Conservation (phyloP, 2,113 vertebrate genomes). For the Oostethus manadensis region DNA sequence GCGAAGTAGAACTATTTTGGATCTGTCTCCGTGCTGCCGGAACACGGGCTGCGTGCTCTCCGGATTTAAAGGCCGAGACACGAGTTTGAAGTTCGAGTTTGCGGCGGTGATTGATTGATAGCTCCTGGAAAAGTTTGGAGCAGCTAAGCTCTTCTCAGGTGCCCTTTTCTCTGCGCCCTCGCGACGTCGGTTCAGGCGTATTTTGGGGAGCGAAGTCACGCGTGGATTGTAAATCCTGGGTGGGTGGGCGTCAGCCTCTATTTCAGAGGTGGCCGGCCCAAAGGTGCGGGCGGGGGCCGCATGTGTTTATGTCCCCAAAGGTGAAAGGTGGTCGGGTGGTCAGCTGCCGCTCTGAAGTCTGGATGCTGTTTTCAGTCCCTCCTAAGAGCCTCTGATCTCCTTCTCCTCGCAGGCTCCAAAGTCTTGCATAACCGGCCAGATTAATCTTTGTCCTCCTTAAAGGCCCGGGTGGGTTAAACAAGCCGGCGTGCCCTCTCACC, state of each 20-base stretch:
- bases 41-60: constrained; percentile 25
- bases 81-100: constrained; percentile 42
- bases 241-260: constrained; percentile 35
- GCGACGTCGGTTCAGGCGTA: constrained; percentile 27
- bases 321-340: constrained; percentile 15
- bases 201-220: constrained; percentile 54
- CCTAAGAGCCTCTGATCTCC: neutral
- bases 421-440: constrained; percentile 46
- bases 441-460: constrained; percentile 52
- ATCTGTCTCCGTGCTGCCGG: constrained; percentile 33
- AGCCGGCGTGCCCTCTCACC: constrained; percentile 16
- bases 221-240: constrained; percentile 32
- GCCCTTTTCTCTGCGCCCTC: constrained; percentile 9
- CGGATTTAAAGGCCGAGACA: neutral
- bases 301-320: constrained; percentile 41
- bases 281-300: constrained; percentile 16
- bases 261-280: constrained; percentile 26
- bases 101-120: constrained; percentile 18
- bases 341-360: constrained; percentile 12
- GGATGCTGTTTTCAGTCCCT: constrained; percentile 21
- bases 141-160: neutral
- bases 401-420: constrained; percentile 2
- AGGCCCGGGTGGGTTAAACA: constrained; percentile 30
- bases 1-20: constrained; percentile 52
- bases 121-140: constrained; percentile 16